Evolutionary conservation across 2,888 invertebrate genomes (phyloP).

Genomic region (Elaeidobius kamerunicus): DNA sequence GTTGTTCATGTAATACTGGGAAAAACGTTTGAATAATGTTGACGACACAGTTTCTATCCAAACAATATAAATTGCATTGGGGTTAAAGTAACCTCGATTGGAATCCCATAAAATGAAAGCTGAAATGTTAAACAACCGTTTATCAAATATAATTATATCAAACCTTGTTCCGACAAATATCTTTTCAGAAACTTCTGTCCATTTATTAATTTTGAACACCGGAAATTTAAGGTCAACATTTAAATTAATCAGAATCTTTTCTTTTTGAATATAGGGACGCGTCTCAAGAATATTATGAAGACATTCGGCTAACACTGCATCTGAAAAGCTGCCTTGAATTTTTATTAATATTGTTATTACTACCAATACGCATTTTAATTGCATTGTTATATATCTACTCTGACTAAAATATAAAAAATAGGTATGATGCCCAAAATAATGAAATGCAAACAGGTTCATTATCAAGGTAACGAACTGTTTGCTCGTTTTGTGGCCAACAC

Average conservation of each 20-base stretch:
- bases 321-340: not conserved
- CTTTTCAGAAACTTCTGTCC: not conserved
- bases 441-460: not conserved
- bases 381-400: not conserved
- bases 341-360: not conserved
- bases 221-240: not conserved
- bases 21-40: constrained; percentile 3
- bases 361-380: too few species aligned
- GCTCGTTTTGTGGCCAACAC: constrained; percentile 1
- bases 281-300: constrained; percentile 1
- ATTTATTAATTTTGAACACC: not conserved
- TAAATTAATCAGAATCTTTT: constrained; percentile 5
- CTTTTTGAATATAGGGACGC: not conserved
- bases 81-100: constrained; percentile 8
- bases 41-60: not conserved
- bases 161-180: constrained; percentile 2
- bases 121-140: not conserved
- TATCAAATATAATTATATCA: constrained; percentile 9
- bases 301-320: not conserved
- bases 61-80: constrained; percentile 4
- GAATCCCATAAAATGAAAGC: constrained; percentile 5
- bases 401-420: too few species aligned
- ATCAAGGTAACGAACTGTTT: not conserved
- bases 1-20: constrained; percentile 10
- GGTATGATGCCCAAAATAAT: too few species aligned